Evolutionary conservation across 1,140 invertebrate genomes (phyloP).

Genomic region (Philotrypesis tridentata): DNA sequence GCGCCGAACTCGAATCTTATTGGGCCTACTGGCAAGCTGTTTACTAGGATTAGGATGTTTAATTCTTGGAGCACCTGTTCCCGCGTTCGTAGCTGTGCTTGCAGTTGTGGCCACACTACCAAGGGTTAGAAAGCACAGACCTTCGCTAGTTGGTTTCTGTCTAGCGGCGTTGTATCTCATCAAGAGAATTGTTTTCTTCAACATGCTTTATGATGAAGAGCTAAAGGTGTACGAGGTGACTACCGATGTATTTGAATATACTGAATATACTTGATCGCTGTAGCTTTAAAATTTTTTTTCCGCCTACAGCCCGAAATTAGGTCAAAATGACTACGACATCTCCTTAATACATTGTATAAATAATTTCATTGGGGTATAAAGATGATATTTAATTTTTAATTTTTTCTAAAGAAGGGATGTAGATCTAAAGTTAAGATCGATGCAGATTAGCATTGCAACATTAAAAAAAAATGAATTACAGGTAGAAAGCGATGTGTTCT

Average conservation of each 20-base stretch:
- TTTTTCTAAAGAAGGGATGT: too few species aligned
- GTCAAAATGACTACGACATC: too few species aligned
- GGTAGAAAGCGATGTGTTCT: constrained; percentile 84
- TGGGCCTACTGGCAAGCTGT: constrained; percentile 63
- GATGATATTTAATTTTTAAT: too few species aligned
- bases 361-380: too few species aligned
- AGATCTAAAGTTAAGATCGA: too few species aligned
- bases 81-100: constrained; percentile 62
- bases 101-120: constrained; percentile 66
- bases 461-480: constrained; percentile 62
- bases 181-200: constrained; percentile 53
- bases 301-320: too few species aligned
- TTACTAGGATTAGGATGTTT: constrained; percentile 64
- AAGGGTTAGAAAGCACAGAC: constrained; percentile 57
- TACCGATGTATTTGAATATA: neutral
- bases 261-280: neutral
- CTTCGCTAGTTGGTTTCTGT: constrained; percentile 59
- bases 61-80: constrained; percentile 57
- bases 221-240: constrained; percentile 30
- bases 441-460: neutral
- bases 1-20: constrained; percentile 56
- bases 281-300: too few species aligned
- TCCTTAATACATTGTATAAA: too few species aligned
- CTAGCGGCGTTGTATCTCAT: constrained; percentile 57
- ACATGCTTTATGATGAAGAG: constrained; percentile 48